Evolutionary conservation across 2,113 vertebrate genomes (phyloP), one percentile per base, ranked within the genome.

Genomic region (Naja naja): DNA sequence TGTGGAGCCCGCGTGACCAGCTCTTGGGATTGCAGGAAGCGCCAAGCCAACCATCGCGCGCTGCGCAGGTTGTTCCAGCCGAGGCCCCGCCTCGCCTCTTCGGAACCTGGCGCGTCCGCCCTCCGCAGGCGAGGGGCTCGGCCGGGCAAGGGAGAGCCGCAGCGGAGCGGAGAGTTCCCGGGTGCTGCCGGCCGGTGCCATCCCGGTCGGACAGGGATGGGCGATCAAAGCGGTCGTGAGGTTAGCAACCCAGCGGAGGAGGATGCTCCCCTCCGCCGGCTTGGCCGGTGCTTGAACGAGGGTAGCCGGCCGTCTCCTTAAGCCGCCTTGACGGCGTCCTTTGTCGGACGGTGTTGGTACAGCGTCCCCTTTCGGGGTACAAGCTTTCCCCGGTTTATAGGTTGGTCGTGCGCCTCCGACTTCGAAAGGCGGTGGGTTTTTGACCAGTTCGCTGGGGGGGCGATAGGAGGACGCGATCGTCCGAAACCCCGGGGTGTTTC

Each of bases 1-100:
- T 95, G 92, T 87, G 91, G 43, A 53, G 39, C 45, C 92, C 93
- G 60, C 96, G 81, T 94, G 94, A 93, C 92, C 39, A 16, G 60
- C 89, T 34, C 91, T 3, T 4, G 89, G 91, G 91, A 94, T 12
- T 89, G 74, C 94, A 55, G 92, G 94, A 81, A 94, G 93, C 92
- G 54, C 85, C 1, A 22, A 93, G 87, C 91, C 30, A 45, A 39
- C 93, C 14, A 69, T 20, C 10, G 89, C 58, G 20, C 87, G 64
- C 95, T 93, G 93, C 94, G 94, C 91, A 86, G n/a, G 45, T 53
- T 27, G 14, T 16, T 14, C 55, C 7, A 25, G 23, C 18, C 43
- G 7, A 2, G 54, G 54, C 88, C n/a, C 39, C 92, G 89, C 92
- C 92, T 49, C 92, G 89, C 92, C 89, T 34, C 25, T 16, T 87